phyloP scores from a whole-genome alignment of 2,113 vertebrate species.

The Notothenia rossii region DNA sequence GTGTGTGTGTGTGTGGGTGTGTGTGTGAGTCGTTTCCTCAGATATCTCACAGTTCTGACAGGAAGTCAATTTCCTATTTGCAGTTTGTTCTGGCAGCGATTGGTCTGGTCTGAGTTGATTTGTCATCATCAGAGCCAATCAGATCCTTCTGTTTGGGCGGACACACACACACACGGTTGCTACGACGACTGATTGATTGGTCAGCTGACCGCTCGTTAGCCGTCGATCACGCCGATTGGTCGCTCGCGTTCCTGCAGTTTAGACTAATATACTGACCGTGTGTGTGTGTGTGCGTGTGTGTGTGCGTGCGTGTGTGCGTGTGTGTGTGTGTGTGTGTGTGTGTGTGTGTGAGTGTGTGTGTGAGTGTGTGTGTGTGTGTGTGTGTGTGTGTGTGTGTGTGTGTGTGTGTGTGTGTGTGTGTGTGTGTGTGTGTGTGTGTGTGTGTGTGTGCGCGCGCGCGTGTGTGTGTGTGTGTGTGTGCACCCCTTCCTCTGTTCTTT shows the following conservation, averaged over 20 bases:
- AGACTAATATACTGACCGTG: background rate
- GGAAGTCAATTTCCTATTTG: conserved; percentile 80
- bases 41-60: conserved; percentile 66
- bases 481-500: no score
- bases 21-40: conserved; percentile 28
- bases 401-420: no score
- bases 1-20: conserved; percentile 1
- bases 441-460: no score
- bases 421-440: no score
- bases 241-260: background rate
- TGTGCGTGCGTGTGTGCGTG: no score
- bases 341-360: no score
- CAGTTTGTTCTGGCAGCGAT: conserved; percentile 72
- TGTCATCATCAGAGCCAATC: conserved; percentile 64
- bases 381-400: no score
- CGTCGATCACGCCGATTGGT: background rate
- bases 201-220: background rate
- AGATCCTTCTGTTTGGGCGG: background rate
- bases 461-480: no score
- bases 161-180: background rate
- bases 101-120: conserved; percentile 68
- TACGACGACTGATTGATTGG: conserved; percentile 10
- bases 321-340: no score
- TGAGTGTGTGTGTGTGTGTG: no score
- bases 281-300: background rate